Conservation (phyloP, 1,140 invertebrate species). For the Metopolophium dirhodum region DNA sequence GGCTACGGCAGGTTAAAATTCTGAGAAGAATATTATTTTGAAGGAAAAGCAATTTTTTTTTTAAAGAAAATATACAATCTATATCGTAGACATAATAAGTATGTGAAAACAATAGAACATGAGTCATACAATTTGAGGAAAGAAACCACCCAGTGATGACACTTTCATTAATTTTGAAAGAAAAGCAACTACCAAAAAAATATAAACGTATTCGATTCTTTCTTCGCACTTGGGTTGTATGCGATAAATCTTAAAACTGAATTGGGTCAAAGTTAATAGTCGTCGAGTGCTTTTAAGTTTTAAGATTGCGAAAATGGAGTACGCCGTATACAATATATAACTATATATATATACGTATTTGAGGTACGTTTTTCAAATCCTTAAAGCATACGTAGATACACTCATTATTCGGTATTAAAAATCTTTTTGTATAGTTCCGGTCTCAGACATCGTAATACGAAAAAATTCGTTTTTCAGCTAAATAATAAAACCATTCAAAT, state of each 20-base stretch:
- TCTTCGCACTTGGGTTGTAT: not conserved
- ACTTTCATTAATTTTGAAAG: not conserved
- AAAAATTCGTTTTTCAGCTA: not conserved
- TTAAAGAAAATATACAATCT: too few relatives aligned
- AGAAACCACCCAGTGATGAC: too few relatives aligned
- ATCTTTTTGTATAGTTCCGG: not conserved
- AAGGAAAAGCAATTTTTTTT: not conserved
- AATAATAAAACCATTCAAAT: not conserved
- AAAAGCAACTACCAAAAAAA: not conserved
- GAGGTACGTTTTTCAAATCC: not conserved
- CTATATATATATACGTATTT: not conserved
- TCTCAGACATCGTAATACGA: not conserved
- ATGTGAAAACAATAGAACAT: too few relatives aligned
- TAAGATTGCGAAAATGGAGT: not conserved
- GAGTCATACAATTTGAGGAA: too few relatives aligned
- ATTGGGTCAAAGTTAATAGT: not conserved
- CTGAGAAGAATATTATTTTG: not conserved
- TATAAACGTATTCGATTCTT: not conserved
- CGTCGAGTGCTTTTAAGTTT: not conserved
- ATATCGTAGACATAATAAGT: too few relatives aligned
- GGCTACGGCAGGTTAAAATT: not conserved
- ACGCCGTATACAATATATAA: not conserved
- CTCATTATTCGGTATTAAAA: not conserved
- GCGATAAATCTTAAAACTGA: slow-evolving; percentile 9
- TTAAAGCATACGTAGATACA: not conserved